phyloP scores from a whole-genome alignment of 1,140 invertebrate species.

The Ostrea edulis region DNA sequence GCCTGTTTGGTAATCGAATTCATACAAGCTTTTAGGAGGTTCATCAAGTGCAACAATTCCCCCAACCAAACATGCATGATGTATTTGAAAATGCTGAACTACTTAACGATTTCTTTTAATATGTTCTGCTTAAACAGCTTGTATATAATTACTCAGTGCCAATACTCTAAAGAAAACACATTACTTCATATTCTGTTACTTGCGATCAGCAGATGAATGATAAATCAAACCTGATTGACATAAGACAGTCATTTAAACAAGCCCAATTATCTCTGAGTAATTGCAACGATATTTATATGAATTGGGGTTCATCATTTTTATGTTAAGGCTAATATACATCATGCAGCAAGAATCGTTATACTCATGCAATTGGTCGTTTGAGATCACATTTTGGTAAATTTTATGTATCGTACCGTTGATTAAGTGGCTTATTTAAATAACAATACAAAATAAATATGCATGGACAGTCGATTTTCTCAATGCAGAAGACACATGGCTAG shows the following conservation, averaged over 20 bases:
- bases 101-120: background rate
- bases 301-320: background rate
- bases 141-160: background rate
- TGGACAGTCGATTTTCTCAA: no score
- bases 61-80: background rate
- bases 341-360: background rate
- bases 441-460: no score
- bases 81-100: background rate
- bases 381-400: no score
- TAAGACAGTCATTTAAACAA: background rate
- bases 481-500: no score
- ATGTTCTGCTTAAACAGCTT: background rate
- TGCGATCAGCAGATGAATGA: background rate
- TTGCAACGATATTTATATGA: conserved; percentile 14
- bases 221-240: background rate
- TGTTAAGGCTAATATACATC: background rate
- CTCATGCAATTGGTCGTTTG: no score
- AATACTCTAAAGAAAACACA: background rate
- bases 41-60: background rate
- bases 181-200: background rate
- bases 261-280: background rate
- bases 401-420: no score
- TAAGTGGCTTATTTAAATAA: no score
- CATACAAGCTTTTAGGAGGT: background rate
- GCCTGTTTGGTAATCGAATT: background rate